Conservation (phyloP, 2,888 invertebrate species). For the Thereva nobilitata region DNA sequence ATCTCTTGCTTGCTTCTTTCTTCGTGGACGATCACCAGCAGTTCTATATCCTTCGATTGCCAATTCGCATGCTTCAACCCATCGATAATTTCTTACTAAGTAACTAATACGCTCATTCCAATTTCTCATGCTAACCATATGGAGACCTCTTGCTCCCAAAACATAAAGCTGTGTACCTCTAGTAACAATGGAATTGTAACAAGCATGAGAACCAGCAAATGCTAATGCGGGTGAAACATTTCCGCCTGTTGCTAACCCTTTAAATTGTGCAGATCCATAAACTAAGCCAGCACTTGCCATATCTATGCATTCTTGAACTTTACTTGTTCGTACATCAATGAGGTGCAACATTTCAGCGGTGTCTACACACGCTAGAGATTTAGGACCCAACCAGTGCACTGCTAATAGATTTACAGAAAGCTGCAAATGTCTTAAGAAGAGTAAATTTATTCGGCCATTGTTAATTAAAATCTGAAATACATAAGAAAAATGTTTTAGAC, state of each 20-base stretch:
- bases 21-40: slow-evolving; percentile 55
- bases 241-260: slow-evolving; percentile 93
- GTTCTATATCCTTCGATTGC: slow-evolving; percentile 60
- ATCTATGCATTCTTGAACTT: slow-evolving; percentile 82
- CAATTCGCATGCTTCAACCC: slow-evolving; percentile 63
- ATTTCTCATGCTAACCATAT: slow-evolving; percentile 65
- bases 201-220: slow-evolving; percentile 65
- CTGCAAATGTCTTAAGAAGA: slow-evolving; percentile 72
- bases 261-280: slow-evolving; percentile 81
- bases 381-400: slow-evolving; percentile 79
- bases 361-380: slow-evolving; percentile 84
- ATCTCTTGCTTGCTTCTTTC: slow-evolving; percentile 57
- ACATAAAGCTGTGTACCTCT: slow-evolving; percentile 70
- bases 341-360: slow-evolving; percentile 81
- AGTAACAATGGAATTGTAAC: slow-evolving; percentile 72
- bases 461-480: slow-evolving; percentile 51
- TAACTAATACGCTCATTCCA: slow-evolving; percentile 71
- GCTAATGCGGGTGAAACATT: slow-evolving; percentile 75
- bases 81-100: slow-evolving; percentile 63
- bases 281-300: slow-evolving; percentile 79
- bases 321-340: slow-evolving; percentile 85
- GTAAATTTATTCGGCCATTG: slow-evolving; percentile 63
- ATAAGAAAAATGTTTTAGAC: background rate
- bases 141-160: slow-evolving; percentile 68
- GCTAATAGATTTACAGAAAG: slow-evolving; percentile 74